Conservation (phyloP, 2,888 invertebrate genomes). For the Scotopteryx bipunctaria region DNA sequence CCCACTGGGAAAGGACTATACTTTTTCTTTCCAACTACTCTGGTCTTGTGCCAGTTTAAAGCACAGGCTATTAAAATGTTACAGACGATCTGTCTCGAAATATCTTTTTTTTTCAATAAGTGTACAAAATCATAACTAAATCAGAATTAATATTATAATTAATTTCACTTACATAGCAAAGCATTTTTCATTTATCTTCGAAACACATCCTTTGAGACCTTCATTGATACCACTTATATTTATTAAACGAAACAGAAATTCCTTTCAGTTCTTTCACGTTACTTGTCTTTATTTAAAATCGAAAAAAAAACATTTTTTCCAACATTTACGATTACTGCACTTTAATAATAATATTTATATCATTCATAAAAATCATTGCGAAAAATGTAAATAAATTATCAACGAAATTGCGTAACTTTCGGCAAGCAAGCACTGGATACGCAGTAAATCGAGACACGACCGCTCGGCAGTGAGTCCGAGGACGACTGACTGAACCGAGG, state of each 20-base stretch:
- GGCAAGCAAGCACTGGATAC: neutral
- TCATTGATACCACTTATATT: conserved; percentile 4
- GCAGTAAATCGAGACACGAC: neutral
- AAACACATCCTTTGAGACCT: conserved; percentile 21
- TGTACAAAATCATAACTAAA: neutral
- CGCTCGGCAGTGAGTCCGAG: conserved; percentile 1
- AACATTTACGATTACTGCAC: too few relatives aligned
- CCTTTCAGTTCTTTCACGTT: neutral
- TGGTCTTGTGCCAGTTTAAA: too few relatives aligned
- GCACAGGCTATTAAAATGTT: too few relatives aligned
- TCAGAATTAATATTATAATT: neutral
- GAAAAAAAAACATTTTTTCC: neutral
- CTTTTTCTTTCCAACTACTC: too few relatives aligned
- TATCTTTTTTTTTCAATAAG: too few relatives aligned
- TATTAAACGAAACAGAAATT: neutral
- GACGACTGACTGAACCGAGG: conserved; percentile 6
- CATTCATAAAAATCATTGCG: neutral
- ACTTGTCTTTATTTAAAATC: neutral
- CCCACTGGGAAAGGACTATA: too few relatives aligned
- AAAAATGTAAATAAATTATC: neutral
- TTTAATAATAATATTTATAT: neutral
- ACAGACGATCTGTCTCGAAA: too few relatives aligned
- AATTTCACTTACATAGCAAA: conserved; percentile 73
- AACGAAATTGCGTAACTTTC: conserved; percentile 5
- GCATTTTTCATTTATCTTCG: conserved; percentile 59